Evolutionary conservation across 2,797 vertebrate species (phyloP), one percentile per base, ranked within the genome.

Genomic region (Notolepis coatsorum): DNA sequence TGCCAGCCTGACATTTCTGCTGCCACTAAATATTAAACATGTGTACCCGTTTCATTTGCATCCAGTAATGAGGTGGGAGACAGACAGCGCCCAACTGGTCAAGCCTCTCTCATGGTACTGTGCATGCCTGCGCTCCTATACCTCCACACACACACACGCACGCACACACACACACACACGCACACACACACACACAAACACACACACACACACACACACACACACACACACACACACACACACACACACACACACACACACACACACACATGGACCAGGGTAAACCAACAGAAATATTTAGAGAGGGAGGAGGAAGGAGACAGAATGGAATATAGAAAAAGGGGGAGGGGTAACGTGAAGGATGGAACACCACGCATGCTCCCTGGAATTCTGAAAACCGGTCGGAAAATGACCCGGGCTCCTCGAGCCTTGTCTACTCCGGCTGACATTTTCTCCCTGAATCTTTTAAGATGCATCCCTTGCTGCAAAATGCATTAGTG

Each of bases 11-110:
- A 92, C 89, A 93, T 92, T 92, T 93, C 90, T 91, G 84, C 90
- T 92, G 91, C 88, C 91, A 93, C 90, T 91, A 92, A 93, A 93
- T 92, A 91, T 94, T 92, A 92, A 92, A 91, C 90, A 92, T 90
- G 90, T 91, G 92, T 87, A 91, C 91, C 86, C 84, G 82, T 91
- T 92, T 92, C 87, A 93, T 93, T 91, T 93, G 89, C 90, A 92
- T 94, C 77, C 66, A 82, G 88, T 92, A 92, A 92, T 92, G 91
- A 92, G 90, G 84, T 87, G 73, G 75, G 81, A 89, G 88, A 88
- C 88, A 89, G 88, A 88, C 88, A 72, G 86, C 80, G 65, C 83
- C 88, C 90, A 77, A 87, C 88, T 89, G 91, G 89, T 91, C 89
- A 90, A 90, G 86, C 77, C 73, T 75, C 81, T 67, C 70, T 65